Evolutionary conservation across 2,113 vertebrate genomes (phyloP).

Genomic region (Oreochromis niloticus): DNA sequence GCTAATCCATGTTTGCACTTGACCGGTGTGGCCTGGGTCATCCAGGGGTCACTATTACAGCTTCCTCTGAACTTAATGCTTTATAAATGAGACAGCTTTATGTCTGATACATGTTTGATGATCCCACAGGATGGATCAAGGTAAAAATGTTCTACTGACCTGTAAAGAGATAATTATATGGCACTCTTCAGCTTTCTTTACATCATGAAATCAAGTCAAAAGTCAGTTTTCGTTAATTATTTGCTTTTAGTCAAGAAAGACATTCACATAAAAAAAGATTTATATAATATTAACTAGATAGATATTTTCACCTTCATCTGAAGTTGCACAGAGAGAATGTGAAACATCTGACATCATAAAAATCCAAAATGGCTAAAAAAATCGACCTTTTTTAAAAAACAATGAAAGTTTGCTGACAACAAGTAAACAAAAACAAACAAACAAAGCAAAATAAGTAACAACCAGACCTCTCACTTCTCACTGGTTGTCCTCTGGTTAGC

Average conservation of each 20-base stretch:
- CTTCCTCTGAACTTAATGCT: background rate
- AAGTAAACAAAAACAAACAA: background rate
- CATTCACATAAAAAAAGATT: background rate
- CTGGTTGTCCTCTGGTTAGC: background rate
- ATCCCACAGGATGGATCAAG: background rate
- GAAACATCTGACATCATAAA: background rate
- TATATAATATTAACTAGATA: background rate
- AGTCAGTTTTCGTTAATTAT: background rate
- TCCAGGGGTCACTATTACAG: slow-evolving; percentile 13
- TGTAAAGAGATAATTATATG: background rate
- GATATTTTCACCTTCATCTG: background rate
- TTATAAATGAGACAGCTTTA: background rate
- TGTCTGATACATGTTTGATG: background rate
- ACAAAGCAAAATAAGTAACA: background rate
- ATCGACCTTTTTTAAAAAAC: background rate
- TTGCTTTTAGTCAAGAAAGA: background rate
- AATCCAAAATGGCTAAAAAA: background rate
- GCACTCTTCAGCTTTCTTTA: background rate
- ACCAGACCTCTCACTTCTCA: background rate
- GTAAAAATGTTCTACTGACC: background rate
- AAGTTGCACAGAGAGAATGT: background rate
- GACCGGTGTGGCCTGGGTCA: background rate
- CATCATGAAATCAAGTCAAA: background rate
- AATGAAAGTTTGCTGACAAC: background rate
- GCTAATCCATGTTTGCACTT: background rate